Conservation (phyloP, 2,888 invertebrate species). For the Leuctra nigra region DNA sequence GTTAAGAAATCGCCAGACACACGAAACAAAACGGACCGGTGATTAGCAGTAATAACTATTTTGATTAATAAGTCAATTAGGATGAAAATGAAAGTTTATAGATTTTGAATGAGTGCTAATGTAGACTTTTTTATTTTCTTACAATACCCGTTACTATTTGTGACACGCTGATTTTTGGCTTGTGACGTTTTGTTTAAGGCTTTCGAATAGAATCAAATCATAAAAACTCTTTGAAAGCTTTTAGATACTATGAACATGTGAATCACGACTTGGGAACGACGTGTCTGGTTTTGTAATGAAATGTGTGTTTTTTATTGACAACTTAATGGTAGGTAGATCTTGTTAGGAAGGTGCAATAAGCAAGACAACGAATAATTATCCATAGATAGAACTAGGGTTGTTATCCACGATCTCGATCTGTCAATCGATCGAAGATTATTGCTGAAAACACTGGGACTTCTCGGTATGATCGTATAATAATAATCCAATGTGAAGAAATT, state of each 20-base stretch:
- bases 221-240: constrained; percentile 11
- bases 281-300: background rate
- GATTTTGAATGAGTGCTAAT: too few relatives aligned
- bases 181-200: too few relatives aligned
- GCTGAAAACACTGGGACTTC: too few relatives aligned
- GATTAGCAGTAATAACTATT: background rate
- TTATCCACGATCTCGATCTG: background rate
- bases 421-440: background rate
- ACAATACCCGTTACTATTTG: too few relatives aligned
- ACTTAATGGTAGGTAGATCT: constrained; percentile 10
- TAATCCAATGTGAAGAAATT: too few relatives aligned
- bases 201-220: too few relatives aligned
- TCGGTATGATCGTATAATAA: too few relatives aligned
- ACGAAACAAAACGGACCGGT: too few relatives aligned
- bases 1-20: too few relatives aligned
- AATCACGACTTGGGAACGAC: constrained; percentile 7
- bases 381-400: background rate
- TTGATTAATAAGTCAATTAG: background rate
- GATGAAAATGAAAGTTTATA: too few relatives aligned
- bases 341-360: background rate
- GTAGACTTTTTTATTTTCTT: too few relatives aligned
- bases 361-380: constrained; percentile 1
- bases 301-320: constrained; percentile 13
- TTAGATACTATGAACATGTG: background rate
- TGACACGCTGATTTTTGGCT: too few relatives aligned